phyloP scores from a whole-genome alignment of 2,888 invertebrate species.

The Luperina testacea region DNA sequence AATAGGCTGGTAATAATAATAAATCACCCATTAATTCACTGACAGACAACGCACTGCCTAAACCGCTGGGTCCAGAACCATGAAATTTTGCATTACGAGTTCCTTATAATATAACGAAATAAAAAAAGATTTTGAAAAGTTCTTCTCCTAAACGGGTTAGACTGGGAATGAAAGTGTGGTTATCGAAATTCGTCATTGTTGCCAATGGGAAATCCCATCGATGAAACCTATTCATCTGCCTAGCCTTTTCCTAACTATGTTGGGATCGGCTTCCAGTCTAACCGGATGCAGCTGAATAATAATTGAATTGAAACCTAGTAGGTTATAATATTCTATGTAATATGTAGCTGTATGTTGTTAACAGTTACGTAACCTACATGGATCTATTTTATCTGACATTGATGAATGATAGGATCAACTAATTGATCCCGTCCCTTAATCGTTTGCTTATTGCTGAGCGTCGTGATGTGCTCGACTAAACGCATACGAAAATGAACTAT shows the following conservation, averaged over 20 bases:
- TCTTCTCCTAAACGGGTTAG: not conserved
- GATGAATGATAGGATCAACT: not conserved
- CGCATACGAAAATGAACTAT: not conserved
- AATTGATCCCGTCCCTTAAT: not conserved
- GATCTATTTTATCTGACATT: conserved; percentile 2
- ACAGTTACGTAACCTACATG: not conserved
- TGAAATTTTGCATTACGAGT: not conserved
- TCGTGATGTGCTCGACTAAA: not conserved
- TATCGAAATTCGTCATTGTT: not conserved
- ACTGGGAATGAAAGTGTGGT: not conserved
- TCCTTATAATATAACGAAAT: not conserved
- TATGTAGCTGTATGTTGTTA: not conserved
- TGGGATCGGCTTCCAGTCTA: no score
- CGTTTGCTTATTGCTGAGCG: not conserved
- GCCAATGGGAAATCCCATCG: not conserved
- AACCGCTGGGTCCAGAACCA: not conserved
- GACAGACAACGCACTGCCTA: not conserved
- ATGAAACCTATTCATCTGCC: not conserved
- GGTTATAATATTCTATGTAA: not conserved
- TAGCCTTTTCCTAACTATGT: no score
- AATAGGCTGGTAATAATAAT: no score
- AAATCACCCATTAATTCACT: not conserved
- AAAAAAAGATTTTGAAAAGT: not conserved
- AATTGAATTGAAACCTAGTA: no score
- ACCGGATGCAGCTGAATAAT: no score